phyloP scores from a whole-genome alignment of 2,113 vertebrate genomes.

The Agelaius phoeniceus region DNA sequence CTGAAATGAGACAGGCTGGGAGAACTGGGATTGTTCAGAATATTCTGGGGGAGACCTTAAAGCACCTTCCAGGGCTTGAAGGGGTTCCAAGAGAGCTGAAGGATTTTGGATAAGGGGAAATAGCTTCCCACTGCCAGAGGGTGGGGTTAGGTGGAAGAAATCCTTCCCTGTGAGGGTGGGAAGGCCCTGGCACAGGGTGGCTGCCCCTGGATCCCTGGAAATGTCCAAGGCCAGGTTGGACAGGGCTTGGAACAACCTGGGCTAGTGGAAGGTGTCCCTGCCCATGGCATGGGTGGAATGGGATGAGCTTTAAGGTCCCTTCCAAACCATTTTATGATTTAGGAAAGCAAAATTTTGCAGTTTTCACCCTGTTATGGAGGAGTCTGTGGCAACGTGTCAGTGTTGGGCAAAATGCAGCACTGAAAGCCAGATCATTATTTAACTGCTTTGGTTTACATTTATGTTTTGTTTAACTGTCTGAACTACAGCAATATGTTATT shows the following conservation, averaged over 20 bases:
- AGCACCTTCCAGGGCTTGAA: background rate
- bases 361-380: background rate
- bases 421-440: background rate
- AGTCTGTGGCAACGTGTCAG: accelerated
- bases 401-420: background rate
- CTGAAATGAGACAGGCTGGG: background rate
- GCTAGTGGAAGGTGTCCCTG: background rate
- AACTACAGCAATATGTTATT: background rate
- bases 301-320: background rate
- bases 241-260: accelerated
- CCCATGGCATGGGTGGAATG: background rate
- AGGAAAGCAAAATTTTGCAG: background rate
- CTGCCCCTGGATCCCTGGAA: background rate
- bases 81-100: background rate
- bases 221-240: accelerated
- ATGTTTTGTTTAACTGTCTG: background rate
- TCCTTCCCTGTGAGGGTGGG: background rate
- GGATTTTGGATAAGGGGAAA: background rate
- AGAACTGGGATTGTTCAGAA: background rate
- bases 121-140: background rate
- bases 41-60: background rate
- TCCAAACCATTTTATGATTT: background rate
- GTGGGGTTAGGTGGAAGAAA: background rate
- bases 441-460: background rate
- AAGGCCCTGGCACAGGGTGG: background rate